Evolutionary conservation across 1,140 invertebrate genomes (phyloP), one percentile per base, ranked within the genome.

Genomic region (Schmidtea mediterranea): DNA sequence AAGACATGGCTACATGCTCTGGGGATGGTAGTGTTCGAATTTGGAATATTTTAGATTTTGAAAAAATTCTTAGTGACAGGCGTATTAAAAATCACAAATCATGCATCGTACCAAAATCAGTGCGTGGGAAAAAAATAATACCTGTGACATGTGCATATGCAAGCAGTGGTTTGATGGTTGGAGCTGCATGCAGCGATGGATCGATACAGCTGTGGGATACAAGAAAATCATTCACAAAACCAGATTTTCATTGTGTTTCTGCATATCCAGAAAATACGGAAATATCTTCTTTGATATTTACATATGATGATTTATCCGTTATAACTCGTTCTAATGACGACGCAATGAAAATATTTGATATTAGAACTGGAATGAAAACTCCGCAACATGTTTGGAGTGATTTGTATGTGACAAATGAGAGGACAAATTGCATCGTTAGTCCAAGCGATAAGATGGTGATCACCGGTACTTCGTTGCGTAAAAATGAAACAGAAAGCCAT

Each of bases 161-260:
- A 52, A 54, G 52, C 38, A 86, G 95, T 63, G 87, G 86, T 0
- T 77, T 79, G 49, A 73, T 79, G 0, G 75, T 95, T 16, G 80
- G 80, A 0, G 80, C 79, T 48, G 89, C 77, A 0, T 97, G 90
- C 59, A 72, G 75, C 22, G 90, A 98, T 66, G 92, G 92, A 1
- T 90, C 83, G 0, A 77, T 98, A 55, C 87, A 94, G 63, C 78
- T 94, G 65, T 98, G 89, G 89, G 90, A 98, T 62, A 77, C 83
- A 45, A 73, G 86, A 37, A 73, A 70, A 57, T 56, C 59, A 50
- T 74, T 71, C 63, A 72, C 75, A 56, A 64, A 67, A 54, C 22
- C 36, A 19, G 13, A 39, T 40, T 38, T 5, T 16, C n/a, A 47
- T 3, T 24, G 13, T 23, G 5, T 10, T 6, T 6, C 26, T 32